Conservation (phyloP, 2,113 vertebrate species). For the Heloderma charlesbogerti region DNA sequence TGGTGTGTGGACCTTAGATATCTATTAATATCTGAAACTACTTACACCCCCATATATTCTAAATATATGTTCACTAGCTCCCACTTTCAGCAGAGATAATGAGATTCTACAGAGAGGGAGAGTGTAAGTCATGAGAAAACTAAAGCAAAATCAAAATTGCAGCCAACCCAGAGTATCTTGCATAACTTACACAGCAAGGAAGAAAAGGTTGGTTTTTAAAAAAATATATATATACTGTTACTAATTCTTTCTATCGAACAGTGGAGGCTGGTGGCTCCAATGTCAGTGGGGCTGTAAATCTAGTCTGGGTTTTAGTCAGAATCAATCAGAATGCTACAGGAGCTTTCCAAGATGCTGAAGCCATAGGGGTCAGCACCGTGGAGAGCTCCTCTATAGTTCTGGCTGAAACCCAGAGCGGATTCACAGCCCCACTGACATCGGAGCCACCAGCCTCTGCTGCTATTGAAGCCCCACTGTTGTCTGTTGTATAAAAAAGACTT, state of each 20-base stretch:
- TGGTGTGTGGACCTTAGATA: slow-evolving; percentile 52
- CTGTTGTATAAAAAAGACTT: neutral
- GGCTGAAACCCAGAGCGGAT: too few relatives aligned
- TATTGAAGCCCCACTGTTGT: neutral
- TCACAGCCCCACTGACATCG: too few relatives aligned
- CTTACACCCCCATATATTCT: slow-evolving; percentile 65
- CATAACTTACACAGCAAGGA: slow-evolving; percentile 35
- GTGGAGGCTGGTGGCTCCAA: too few relatives aligned
- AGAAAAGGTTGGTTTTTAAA: neutral
- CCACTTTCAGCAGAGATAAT: slow-evolving; percentile 66
- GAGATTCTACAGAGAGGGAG: slow-evolving; percentile 56
- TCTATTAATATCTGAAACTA: slow-evolving; percentile 73
- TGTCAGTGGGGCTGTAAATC: too few relatives aligned
- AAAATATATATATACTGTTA: neutral
- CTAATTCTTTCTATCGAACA: neutral
- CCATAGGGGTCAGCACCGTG: too few relatives aligned
- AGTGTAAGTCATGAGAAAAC: slow-evolving; percentile 51
- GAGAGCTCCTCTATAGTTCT: too few relatives aligned
- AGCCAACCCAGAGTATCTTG: slow-evolving; percentile 49
- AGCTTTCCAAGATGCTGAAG: too few relatives aligned
- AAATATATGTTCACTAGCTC: slow-evolving; percentile 70
- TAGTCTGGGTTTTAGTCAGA: too few relatives aligned
- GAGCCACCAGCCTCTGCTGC: too few relatives aligned
- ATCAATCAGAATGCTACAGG: too few relatives aligned
- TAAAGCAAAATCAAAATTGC: slow-evolving; percentile 64